These are phyloP conservation scores for Sebastes ruberrimus DNA, from an alignment of 2,797 vertebrate genomes.

Conservation along the genomic window DNA sequence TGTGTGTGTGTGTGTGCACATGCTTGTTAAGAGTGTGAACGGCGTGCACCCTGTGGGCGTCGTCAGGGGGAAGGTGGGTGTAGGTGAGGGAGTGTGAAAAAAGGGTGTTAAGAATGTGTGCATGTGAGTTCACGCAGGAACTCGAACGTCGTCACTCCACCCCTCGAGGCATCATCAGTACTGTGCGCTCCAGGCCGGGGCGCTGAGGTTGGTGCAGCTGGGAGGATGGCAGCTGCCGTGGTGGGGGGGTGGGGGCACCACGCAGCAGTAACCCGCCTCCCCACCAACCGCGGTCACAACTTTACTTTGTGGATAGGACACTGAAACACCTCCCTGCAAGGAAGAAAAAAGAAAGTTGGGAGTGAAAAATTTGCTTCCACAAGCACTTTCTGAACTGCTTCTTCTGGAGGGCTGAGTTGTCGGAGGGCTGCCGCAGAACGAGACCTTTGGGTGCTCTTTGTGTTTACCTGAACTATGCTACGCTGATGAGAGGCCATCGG, in stretches of 20 bases:
- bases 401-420: constrained; percentile 6
- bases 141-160: constrained; percentile 18
- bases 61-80: constrained; percentile 23
- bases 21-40: constrained; percentile 27
- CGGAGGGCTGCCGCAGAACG: background rate
- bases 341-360: background rate
- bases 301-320: constrained; percentile 72
- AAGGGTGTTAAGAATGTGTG: constrained; percentile 25
- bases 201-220: constrained; percentile 86
- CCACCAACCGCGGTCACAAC: constrained; percentile 83
- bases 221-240: constrained; percentile 86
- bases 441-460: constrained; percentile 45
- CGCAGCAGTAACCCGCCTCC: constrained; percentile 90
- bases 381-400: constrained; percentile 35
- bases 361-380: constrained; percentile 1
- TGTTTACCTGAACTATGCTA: constrained; percentile 75
- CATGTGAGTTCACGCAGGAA: constrained; percentile 46
- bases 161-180: constrained; percentile 81
- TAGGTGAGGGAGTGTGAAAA: constrained; percentile 14
- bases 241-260: constrained; percentile 88
- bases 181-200: constrained; percentile 86
- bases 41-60: constrained; percentile 29
- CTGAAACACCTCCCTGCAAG: constrained; percentile 58
- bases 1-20: constrained; percentile 16
- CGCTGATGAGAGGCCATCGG: constrained; percentile 90